Evolutionary conservation across 2,113 vertebrate genomes (phyloP).

Genomic region (Syngnathus scovelli): DNA sequence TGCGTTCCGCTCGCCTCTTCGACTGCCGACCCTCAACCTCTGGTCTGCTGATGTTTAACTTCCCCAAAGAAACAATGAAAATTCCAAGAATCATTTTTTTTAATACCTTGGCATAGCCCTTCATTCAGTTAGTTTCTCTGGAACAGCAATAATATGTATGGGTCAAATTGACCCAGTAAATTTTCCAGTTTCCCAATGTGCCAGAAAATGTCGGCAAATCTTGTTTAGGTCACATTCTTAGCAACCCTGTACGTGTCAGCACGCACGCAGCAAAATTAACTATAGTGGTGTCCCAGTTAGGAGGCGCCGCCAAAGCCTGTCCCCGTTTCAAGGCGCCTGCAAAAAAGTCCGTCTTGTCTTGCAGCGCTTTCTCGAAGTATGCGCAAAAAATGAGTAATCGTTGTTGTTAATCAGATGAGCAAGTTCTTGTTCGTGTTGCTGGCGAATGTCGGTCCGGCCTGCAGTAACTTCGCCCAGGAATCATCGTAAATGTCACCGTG

Average conservation of each 20-base stretch:
- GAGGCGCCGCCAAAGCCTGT: not conserved
- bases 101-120: too few species aligned
- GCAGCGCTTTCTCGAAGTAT: too few species aligned
- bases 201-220: not conserved
- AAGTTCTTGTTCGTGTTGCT: slow-evolving; percentile 35
- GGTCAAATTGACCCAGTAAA: too few species aligned
- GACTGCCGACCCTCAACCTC: not conserved
- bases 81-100: too few species aligned
- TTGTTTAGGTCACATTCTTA: not conserved
- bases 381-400: not conserved
- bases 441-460: slow-evolving; percentile 38
- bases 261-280: not conserved
- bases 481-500: slow-evolving; percentile 55
- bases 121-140: too few species aligned
- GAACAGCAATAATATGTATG: too few species aligned
- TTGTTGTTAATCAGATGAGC: slow-evolving; percentile 38
- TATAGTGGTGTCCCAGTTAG: not conserved
- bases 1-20: not conserved
- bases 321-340: not conserved
- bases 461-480: not conserved
- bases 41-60: too few species aligned
- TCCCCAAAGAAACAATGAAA: too few species aligned
- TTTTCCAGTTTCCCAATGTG: too few species aligned
- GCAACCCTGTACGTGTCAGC: not conserved
- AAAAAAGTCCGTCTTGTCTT: not conserved